Conservation (phyloP, 2,888 invertebrate species). For the Dicyrtomina minuta region DNA sequence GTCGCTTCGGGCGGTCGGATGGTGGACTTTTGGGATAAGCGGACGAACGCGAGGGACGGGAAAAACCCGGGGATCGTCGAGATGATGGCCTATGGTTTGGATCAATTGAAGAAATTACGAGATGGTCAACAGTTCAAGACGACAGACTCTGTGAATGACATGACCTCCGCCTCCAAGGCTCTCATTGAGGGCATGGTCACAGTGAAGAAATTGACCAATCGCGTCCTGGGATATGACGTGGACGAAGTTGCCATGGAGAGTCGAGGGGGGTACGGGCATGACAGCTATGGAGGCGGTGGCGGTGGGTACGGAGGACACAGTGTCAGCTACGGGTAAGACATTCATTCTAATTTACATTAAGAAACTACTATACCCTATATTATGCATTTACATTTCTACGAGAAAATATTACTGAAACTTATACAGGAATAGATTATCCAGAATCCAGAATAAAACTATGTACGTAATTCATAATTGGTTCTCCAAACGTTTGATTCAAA, state of each 20-base stretch:
- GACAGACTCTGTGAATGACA: constrained; percentile 46
- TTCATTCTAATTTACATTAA: background rate
- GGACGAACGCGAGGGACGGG: constrained; percentile 49
- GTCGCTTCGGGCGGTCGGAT: constrained; percentile 52
- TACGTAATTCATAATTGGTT: too few species aligned
- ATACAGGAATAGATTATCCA: too few species aligned
- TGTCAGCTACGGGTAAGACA: constrained; percentile 51
- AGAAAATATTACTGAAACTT: too few species aligned
- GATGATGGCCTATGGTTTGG: constrained; percentile 52
- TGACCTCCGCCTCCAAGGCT: constrained; percentile 50
- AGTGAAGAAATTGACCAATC: constrained; percentile 51
- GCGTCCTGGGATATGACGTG: constrained; percentile 52
- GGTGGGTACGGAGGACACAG: constrained; percentile 43
- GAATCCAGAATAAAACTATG: too few species aligned
- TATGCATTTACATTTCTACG: background rate
- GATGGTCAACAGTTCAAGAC: constrained; percentile 48
- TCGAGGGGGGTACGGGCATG: constrained; percentile 51
- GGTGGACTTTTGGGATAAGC: constrained; percentile 53
- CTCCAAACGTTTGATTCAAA: too few species aligned
- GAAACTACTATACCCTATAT: constrained; percentile 8
- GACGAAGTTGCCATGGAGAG: constrained; percentile 48
- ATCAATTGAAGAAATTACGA: constrained; percentile 51
- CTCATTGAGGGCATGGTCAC: constrained; percentile 53
- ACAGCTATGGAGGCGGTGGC: constrained; percentile 45
- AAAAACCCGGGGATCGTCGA: constrained; percentile 51